phyloP scores from a whole-genome alignment of 30 jellyfish, hydroid and myxozoan genomes.

The Pelagia noctiluca region DNA sequence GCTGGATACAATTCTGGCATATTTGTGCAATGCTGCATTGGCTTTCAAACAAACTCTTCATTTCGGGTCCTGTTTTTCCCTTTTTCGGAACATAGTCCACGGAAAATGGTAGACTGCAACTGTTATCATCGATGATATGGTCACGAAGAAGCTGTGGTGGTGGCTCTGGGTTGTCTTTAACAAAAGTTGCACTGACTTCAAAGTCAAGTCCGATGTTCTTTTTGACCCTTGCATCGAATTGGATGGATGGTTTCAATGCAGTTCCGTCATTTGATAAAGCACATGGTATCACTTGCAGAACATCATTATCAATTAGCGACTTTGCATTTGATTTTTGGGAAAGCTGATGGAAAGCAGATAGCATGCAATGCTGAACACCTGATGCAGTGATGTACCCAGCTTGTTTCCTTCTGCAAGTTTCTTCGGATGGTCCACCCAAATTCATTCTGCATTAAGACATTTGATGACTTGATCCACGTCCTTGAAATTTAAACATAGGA shows the following conservation, averaged over 20 bases:
- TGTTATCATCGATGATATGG: slow-evolving; percentile 11
- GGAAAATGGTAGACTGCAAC: slow-evolving; percentile 29
- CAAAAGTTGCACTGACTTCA: slow-evolving; percentile 1
- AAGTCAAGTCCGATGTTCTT: slow-evolving; percentile 30
- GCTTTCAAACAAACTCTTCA: not conserved
- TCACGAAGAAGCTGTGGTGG: slow-evolving; percentile 10
- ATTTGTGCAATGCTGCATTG: not conserved
- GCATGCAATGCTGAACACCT: not conserved
- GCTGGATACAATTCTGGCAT: not conserved
- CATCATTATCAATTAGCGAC: no score
- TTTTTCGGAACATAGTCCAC: slow-evolving; percentile 19
- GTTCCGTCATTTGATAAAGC: slow-evolving; percentile 47
- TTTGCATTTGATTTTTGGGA: no score
- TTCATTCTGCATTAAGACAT: not conserved
- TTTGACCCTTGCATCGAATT: slow-evolving; percentile 25
- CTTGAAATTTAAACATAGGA: not conserved
- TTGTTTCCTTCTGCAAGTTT: not conserved
- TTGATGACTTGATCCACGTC: not conserved
- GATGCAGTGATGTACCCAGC: not conserved
- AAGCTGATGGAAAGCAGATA: not conserved
- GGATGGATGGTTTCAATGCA: slow-evolving; percentile 36
- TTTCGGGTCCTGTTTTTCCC: slow-evolving; percentile 10
- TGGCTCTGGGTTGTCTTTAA: slow-evolving; percentile 14
- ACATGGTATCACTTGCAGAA: not conserved
- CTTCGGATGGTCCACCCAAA: slow-evolving; percentile 10